Conservation (phyloP, 2,797 vertebrate genomes). For the Ispidina lecontei region DNA sequence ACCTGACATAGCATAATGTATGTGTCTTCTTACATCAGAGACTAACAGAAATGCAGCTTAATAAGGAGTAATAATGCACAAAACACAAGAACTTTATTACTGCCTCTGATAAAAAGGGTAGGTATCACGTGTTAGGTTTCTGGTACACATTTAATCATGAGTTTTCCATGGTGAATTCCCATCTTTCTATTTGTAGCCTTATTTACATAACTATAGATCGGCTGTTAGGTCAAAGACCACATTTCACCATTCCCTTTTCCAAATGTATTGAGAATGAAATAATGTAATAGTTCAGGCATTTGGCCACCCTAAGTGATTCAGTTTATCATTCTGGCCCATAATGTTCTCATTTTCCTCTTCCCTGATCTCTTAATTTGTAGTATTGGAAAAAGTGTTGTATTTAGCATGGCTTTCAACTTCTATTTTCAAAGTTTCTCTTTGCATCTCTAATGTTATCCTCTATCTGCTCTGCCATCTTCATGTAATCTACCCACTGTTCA, state of each 20-base stretch:
- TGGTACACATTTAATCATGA: background rate
- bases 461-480: slow-evolving; percentile 41
- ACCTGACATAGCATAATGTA: slow-evolving; percentile 63
- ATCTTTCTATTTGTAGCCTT: background rate
- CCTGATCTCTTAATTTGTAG: slow-evolving; percentile 40
- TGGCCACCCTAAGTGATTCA: slow-evolving; percentile 23
- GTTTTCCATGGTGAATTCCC: background rate
- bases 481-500: slow-evolving; percentile 25
- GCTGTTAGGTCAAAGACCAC: background rate
- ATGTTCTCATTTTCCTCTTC: slow-evolving; percentile 43
- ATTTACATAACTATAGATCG: background rate
- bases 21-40: slow-evolving; percentile 64
- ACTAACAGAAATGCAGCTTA: background rate
- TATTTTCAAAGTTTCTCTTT: slow-evolving; percentile 50
- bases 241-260: slow-evolving; percentile 1
- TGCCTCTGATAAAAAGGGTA: background rate
- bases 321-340: slow-evolving; percentile 38
- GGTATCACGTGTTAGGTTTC: background rate
- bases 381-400: background rate
- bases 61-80: slow-evolving; percentile 24
- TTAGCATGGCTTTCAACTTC: slow-evolving; percentile 26
- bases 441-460: slow-evolving; percentile 3
- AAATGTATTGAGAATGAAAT: slow-evolving; percentile 6
- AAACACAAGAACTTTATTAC: background rate
- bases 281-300: slow-evolving; percentile 14